Evolutionary conservation across 2,797 vertebrate genomes (phyloP).

Genomic region (Hemibagrus guttatus): DNA sequence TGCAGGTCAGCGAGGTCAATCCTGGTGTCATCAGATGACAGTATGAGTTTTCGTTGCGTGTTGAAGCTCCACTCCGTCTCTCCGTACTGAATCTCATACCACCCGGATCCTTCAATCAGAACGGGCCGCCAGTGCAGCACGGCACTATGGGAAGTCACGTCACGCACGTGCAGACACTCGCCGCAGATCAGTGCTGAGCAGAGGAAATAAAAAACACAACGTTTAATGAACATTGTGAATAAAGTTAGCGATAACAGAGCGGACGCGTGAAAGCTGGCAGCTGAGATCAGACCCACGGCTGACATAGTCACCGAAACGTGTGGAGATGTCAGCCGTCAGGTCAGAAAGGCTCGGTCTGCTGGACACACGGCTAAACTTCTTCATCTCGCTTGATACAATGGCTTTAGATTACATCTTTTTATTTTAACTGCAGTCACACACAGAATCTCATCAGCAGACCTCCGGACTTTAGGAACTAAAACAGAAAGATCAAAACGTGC

Average conservation of each 20-base stretch:
- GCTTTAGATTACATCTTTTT: no score
- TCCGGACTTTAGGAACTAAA: not conserved
- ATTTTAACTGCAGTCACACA: no score
- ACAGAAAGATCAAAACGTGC: not conserved
- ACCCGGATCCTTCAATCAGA: constrained; percentile 53
- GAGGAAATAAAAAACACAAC: not conserved
- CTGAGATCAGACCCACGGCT: no score
- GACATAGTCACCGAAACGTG: no score
- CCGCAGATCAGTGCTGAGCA: constrained; percentile 63
- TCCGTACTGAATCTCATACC: constrained; percentile 64
- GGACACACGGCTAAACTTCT: no score
- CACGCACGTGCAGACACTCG: constrained; percentile 61
- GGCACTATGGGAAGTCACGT: constrained; percentile 65
- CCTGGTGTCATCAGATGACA: constrained; percentile 56
- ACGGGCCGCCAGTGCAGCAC: constrained; percentile 71
- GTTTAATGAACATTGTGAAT: not conserved
- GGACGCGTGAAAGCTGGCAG: not conserved
- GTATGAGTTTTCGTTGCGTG: not conserved
- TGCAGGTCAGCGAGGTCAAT: constrained; percentile 62
- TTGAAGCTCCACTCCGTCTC: not conserved
- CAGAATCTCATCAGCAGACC: not conserved
- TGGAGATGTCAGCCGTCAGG: no score
- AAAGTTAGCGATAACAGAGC: not conserved
- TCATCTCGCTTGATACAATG: no score
- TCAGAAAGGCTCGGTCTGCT: no score